Evolutionary conservation across 1,140 invertebrate species (phyloP), one percentile per base, ranked within the genome.

Genomic region (Nephila pilipes): DNA sequence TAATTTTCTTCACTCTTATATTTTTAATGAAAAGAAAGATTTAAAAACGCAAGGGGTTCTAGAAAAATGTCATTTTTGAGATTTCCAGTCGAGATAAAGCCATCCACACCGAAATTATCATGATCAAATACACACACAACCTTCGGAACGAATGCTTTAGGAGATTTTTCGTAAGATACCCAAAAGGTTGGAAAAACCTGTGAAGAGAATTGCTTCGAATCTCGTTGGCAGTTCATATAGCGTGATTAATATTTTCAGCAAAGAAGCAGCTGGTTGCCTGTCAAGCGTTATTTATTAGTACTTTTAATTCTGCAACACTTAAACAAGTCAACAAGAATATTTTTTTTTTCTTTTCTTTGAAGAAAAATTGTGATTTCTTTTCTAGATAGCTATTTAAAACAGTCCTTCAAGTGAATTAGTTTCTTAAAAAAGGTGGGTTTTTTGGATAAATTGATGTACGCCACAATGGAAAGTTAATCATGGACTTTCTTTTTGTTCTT

Each of bases 221-320:
- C 16, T 29, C 69, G 69, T 75, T 75, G 69, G 69, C 69, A 75
- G 32, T 75, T 75, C 69, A 75, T 32, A 25, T n/a, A 85, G 25
- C 54, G 25, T 85, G 83, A 85, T 85, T 85, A 58, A 85, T 85
- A 57, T 25, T 5, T 55, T 10, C 81, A 57, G 25, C 63, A 65
- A n/a, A 12, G 54, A 25, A 32, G 55, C 83, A 85, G 54, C 83
- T 58, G 83, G 57, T 36, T 29, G 5, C n/a, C 55, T 57, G 54
- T 36, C 83, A 85, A 20, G 18, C 25, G 83, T 85, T 85, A 85
- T 85, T 85, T 85, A 85, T 85, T 85, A 32, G 22, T 55, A 54
- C 83, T 85, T 85, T 85, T 85, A 85, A 85, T 85, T 85, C 29
- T 85, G 16, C 2, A 75, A 32, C 69, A 75, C 29, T 75, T 32